Conservation (phyloP, 2,797 vertebrate genomes). For the Adelosebastes latens region DNA sequence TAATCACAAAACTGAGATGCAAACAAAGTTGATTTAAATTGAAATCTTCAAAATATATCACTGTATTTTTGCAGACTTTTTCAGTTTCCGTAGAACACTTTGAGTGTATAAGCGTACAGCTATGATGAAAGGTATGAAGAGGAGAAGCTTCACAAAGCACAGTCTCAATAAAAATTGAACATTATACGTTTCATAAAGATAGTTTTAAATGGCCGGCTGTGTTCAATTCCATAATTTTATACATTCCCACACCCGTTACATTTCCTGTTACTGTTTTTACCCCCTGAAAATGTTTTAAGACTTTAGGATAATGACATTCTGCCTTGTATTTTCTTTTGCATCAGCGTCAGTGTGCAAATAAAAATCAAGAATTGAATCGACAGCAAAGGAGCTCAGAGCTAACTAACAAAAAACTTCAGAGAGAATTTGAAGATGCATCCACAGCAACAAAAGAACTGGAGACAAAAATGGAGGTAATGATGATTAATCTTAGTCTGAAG, state of each 20-base stretch:
- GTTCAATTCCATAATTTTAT: not conserved
- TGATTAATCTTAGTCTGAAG: slow-evolving; percentile 18
- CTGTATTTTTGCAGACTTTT: not conserved
- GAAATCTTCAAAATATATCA: not conserved
- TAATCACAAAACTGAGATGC: not conserved
- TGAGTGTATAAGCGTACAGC: not conserved
- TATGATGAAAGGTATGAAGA: slow-evolving; percentile 7
- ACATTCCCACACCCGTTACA: not conserved
- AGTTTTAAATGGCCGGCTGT: slow-evolving; percentile 6
- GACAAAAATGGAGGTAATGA: slow-evolving; percentile 51
- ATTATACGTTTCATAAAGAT: slow-evolving; percentile 10
- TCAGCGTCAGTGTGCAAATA: slow-evolving; percentile 54
- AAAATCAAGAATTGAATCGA: slow-evolving; percentile 42
- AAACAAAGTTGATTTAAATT: not conserved
- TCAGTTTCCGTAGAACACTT: not conserved
- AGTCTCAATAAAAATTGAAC: slow-evolving; percentile 1
- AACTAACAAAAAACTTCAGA: slow-evolving; percentile 60
- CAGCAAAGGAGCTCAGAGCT: slow-evolving; percentile 43
- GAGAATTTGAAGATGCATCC: slow-evolving; percentile 62
- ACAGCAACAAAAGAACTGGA: slow-evolving; percentile 55
- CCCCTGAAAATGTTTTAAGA: not conserved
- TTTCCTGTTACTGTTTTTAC: not conserved
- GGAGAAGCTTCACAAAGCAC: slow-evolving; percentile 6
- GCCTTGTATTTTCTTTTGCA: slow-evolving; percentile 22
- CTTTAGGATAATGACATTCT: slow-evolving; percentile 8